These are phyloP conservation scores for Tryphoninae sp. DNA, from an alignment of 2,888 invertebrate genomes.

Conservation along the genomic window DNA sequence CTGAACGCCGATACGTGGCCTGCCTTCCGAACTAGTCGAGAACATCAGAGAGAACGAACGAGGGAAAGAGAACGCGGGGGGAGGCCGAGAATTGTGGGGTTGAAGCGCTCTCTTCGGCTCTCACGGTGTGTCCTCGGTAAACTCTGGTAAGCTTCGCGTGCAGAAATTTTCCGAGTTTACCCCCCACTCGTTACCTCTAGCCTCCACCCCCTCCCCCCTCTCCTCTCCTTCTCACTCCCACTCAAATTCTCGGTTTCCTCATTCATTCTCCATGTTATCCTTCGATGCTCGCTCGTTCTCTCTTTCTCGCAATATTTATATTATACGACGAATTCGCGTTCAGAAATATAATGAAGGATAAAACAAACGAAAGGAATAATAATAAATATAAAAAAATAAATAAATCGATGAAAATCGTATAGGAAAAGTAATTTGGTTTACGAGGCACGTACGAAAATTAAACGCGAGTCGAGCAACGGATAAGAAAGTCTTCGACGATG, in stretches of 20 bases:
- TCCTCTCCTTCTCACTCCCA: conserved; percentile 8
- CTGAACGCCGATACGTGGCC: conserved; percentile 73
- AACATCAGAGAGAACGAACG: conserved; percentile 20
- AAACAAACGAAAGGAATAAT: not conserved
- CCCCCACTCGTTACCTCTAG: conserved; percentile 52
- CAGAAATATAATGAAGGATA: conserved; percentile 35
- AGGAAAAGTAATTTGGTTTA: not conserved
- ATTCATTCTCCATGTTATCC: conserved; percentile 11
- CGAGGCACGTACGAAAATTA: not conserved
- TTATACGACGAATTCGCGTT: conserved; percentile 14
- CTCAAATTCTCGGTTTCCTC: not conserved
- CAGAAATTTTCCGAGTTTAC: conserved; percentile 55
- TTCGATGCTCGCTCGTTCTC: not conserved
- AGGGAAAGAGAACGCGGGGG: not conserved
- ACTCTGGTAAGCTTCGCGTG: conserved; percentile 43
- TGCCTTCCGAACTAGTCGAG: conserved; percentile 65
- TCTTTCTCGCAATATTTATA: conserved; percentile 8
- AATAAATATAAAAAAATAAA: conserved; percentile 10
- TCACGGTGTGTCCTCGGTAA: conserved; percentile 32
- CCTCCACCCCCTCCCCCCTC: not conserved
- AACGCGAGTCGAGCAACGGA: conserved; percentile 2
- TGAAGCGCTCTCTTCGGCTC: conserved; percentile 7
- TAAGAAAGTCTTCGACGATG: conserved; percentile 16
- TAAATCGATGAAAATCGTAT: not conserved
- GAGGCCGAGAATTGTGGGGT: not conserved